Percentiles rank a stretch among this genome's conserved stretches.
These are phyloP conservation scores for Drosophila algonquin DNA, from an alignment of 2,888 invertebrate genomes.

Conservation along the genomic window DNA sequence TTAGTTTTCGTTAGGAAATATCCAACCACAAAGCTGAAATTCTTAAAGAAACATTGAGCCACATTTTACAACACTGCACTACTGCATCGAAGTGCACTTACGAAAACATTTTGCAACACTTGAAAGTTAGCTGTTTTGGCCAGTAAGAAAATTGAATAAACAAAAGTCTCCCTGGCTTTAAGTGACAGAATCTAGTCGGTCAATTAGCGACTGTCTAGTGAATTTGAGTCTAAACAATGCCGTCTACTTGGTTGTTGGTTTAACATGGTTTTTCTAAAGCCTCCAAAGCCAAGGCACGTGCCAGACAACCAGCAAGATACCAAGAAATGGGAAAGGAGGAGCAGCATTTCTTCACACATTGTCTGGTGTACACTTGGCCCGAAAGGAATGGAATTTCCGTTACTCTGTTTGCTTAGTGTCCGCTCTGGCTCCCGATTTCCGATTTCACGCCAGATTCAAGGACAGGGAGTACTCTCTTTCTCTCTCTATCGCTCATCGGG, in stretches of 20 bases:
- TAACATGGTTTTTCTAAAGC: too few species aligned
- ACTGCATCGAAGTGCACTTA: neutral
- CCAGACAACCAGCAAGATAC: too few species aligned
- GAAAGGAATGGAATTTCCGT: neutral
- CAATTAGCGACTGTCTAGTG: too few species aligned
- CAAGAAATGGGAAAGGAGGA: neutral
- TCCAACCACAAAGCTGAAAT: too few species aligned
- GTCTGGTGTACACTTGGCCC: neutral
- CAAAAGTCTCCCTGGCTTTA: too few species aligned
- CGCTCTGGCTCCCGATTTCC: neutral
- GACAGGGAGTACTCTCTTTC: constrained; percentile 6
- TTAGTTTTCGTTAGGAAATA: too few species aligned
- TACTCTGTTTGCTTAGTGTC: constrained; percentile 21
- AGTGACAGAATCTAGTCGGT: too few species aligned
- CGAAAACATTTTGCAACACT: neutral
- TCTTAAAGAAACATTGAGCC: neutral
- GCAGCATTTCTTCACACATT: neutral
- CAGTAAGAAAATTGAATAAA: too few species aligned
- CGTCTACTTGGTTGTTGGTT: too few species aligned
- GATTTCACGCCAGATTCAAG: neutral
- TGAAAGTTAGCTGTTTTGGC: neutral
- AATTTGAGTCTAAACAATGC: too few species aligned
- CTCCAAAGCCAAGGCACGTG: too few species aligned
- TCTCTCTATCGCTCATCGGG: constrained; percentile 4
- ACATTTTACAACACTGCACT: neutral